Percentiles rank a stretch among this genome's conserved stretches.
Conservation (phyloP, 2,797 vertebrate genomes). For the Brachyalestes nurse region DNA sequence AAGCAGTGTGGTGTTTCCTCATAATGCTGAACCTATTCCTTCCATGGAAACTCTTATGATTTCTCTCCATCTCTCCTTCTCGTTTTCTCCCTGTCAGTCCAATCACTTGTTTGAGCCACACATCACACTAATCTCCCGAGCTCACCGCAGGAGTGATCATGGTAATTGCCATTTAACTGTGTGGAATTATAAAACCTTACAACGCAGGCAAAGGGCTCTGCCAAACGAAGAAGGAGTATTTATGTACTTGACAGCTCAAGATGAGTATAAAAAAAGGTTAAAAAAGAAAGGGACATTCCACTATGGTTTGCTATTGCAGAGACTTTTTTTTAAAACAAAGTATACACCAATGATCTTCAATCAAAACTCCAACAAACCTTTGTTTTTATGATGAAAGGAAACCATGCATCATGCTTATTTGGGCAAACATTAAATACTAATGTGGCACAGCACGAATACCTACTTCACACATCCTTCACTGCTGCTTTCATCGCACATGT, state of each 20-base stretch:
- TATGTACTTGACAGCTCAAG: constrained; percentile 62
- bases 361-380: constrained; percentile 25
- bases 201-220: constrained; percentile 10
- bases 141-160: constrained; percentile 51
- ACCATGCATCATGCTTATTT: background rate
- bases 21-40: constrained; percentile 65
- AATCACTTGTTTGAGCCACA: constrained; percentile 62
- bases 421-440: background rate
- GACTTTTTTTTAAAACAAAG: constrained; percentile 6
- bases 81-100: constrained; percentile 63
- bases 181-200: constrained; percentile 63
- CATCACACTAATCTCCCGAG: constrained; percentile 68
- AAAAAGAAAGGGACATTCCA: constrained; percentile 47
- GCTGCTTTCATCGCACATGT: background rate
- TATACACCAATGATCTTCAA: constrained; percentile 1
- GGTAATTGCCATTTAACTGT: constrained; percentile 51
- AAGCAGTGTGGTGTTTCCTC: constrained; percentile 51
- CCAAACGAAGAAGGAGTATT: constrained; percentile 45
- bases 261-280: constrained; percentile 46
- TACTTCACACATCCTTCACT: background rate
- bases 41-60: constrained; percentile 79
- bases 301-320: constrained; percentile 46
- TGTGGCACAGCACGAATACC: background rate
- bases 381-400: constrained; percentile 4
- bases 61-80: constrained; percentile 52